These are phyloP conservation scores for Drosophila lowei DNA, from an alignment of 1,140 invertebrate genomes.

Conservation along the genomic window DNA sequence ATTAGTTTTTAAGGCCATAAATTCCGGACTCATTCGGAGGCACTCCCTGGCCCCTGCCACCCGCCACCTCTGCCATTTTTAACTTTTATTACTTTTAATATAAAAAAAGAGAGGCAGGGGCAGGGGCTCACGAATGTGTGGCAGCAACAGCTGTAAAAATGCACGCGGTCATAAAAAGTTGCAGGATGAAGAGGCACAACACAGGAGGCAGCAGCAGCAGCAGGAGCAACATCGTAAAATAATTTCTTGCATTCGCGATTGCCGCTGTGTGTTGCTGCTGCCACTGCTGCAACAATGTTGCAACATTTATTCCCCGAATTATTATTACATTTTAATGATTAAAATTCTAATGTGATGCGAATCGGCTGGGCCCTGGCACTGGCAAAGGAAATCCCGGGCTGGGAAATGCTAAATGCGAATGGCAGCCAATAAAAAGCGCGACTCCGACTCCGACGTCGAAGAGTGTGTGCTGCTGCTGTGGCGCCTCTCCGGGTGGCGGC, in stretches of 20 bases:
- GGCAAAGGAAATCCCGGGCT: conserved; percentile 1
- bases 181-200: conserved; percentile 36
- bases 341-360: conserved; percentile 82
- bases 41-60: neutral
- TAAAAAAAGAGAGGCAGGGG: conserved; percentile 62
- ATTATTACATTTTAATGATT: conserved; percentile 83
- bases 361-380: conserved; percentile 53
- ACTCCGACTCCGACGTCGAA: conserved; percentile 6
- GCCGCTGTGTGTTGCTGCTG: conserved; percentile 23
- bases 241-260: conserved; percentile 53
- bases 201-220: conserved; percentile 29
- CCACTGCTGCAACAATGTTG: conserved; percentile 70
- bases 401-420: conserved; percentile 18
- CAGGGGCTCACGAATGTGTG: conserved; percentile 19
- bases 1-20: conserved; percentile 81
- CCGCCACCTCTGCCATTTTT: conserved; percentile 56
- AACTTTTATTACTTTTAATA: conserved; percentile 82
- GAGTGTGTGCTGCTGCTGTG: conserved; percentile 27
- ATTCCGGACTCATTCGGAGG: conserved; percentile 49
- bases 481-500: conserved; percentile 48
- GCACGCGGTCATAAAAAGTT: conserved; percentile 77
- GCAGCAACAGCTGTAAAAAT: conserved; percentile 66
- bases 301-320: conserved; percentile 75
- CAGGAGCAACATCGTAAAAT: conserved; percentile 71
- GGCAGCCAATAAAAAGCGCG: conserved; percentile 25